Evolutionary conservation across 2,797 vertebrate genomes (phyloP).

Genomic region (Eulemur rubriventer): DNA sequence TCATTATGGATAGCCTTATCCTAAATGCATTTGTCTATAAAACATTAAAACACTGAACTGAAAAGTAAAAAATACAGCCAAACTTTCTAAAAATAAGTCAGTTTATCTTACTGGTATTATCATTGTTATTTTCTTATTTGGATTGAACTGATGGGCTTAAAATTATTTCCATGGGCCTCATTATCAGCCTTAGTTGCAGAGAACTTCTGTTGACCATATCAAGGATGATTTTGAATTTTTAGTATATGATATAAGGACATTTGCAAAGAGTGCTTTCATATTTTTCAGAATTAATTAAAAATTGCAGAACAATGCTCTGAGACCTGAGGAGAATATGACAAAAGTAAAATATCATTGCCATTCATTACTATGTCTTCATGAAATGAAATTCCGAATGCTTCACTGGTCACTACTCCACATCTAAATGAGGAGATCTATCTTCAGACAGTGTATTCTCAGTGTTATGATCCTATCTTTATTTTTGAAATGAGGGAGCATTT

Average conservation of each 20-base stretch:
- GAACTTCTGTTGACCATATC: neutral
- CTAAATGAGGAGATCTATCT: neutral
- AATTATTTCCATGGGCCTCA: neutral
- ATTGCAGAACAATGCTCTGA: neutral
- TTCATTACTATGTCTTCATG: neutral
- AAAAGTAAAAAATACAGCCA: neutral
- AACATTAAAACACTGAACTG: neutral
- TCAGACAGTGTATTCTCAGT: neutral
- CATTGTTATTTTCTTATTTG: neutral
- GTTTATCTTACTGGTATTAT: neutral
- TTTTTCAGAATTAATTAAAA: constrained; percentile 2
- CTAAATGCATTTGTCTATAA: neutral
- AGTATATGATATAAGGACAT: neutral
- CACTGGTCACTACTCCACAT: neutral
- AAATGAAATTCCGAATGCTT: neutral
- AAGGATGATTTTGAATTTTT: neutral
- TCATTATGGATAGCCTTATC: neutral
- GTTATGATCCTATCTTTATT: neutral
- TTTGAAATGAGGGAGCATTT: neutral
- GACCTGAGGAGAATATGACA: neutral
- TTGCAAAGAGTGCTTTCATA: neutral
- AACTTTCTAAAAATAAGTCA: neutral
- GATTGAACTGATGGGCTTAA: neutral
- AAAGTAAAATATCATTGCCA: neutral
- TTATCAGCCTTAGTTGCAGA: neutral